A percentile compares a stretch with the other conserved stretches of the same genome.
Conservation (phyloP, 2,113 vertebrate genomes). For the Enhydra lutris region DNA sequence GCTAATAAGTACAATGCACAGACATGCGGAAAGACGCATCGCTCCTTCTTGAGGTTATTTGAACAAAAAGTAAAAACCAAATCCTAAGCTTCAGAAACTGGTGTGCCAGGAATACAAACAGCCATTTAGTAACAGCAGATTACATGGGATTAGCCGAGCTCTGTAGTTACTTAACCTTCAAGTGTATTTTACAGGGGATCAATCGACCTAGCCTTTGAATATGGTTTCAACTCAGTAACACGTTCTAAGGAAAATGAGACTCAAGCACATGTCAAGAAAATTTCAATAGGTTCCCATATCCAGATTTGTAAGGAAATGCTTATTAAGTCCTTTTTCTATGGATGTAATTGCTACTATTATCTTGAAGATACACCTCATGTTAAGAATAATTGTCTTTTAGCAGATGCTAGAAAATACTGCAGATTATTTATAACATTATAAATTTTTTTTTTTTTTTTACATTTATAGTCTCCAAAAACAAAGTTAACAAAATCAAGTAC, state of each 20-base stretch:
- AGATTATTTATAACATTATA: neutral
- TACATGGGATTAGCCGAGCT: slow-evolving; percentile 87
- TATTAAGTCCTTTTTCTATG: neutral
- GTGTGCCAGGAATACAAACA: slow-evolving; percentile 43
- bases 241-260: slow-evolving; percentile 13
- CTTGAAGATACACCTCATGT: slow-evolving; percentile 29
- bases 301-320: slow-evolving; percentile 40
- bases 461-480: neutral
- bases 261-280: slow-evolving; percentile 8
- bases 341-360: neutral
- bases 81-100: slow-evolving; percentile 50
- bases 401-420: neutral
- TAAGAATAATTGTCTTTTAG: slow-evolving; percentile 30
- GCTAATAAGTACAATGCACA: slow-evolving; percentile 84
- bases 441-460: neutral
- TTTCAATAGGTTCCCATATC: neutral
- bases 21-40: slow-evolving; percentile 85
- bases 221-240: slow-evolving; percentile 39
- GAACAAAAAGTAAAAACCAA: slow-evolving; percentile 63
- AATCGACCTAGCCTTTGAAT: slow-evolving; percentile 60
- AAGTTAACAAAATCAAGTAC: neutral
- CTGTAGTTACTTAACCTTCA: slow-evolving; percentile 86
- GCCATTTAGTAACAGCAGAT: slow-evolving; percentile 84
- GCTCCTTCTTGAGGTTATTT: slow-evolving; percentile 67
- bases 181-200: slow-evolving; percentile 78